phyloP scores from a whole-genome alignment of 2,888 invertebrate species.

The Acrobasis consociella region DNA sequence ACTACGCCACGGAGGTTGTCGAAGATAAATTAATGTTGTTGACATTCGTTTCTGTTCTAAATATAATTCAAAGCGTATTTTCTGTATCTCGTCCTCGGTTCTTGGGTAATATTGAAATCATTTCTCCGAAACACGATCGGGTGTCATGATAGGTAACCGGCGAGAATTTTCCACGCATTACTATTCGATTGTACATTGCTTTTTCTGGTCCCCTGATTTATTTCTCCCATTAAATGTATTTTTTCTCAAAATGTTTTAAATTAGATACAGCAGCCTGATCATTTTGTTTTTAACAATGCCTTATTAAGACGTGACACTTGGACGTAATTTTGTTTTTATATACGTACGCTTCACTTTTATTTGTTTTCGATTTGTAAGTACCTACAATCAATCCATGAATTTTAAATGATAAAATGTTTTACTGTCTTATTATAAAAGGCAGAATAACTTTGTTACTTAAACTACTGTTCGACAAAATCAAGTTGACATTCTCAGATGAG shows the following conservation, averaged over 20 bases:
- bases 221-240: constrained; percentile 40
- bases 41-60: not conserved
- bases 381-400: not conserved
- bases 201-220: constrained; percentile 40
- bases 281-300: constrained; percentile 37
- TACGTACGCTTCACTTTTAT: not conserved
- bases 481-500: too few species aligned
- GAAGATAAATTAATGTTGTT: not conserved
- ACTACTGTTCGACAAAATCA: too few species aligned
- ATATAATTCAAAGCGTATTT: not conserved
- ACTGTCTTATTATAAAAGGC: too few species aligned
- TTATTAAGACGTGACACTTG: constrained; percentile 34
- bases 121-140: constrained; percentile 61
- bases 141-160: constrained; percentile 46
- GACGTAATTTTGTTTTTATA: constrained; percentile 6
- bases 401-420: too few species aligned
- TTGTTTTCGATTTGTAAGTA: not conserved
- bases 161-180: constrained; percentile 47
- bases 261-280: constrained; percentile 30
- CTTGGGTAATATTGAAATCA: constrained; percentile 39
- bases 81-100: constrained; percentile 34
- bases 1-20: too few species aligned
- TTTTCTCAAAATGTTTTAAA: constrained; percentile 37
- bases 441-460: too few species aligned
- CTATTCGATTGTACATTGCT: constrained; percentile 42